Base-by-base conservation (phyloP, 2,888 invertebrate genomes). In the Drosophila pseudotalamancana region DNA sequence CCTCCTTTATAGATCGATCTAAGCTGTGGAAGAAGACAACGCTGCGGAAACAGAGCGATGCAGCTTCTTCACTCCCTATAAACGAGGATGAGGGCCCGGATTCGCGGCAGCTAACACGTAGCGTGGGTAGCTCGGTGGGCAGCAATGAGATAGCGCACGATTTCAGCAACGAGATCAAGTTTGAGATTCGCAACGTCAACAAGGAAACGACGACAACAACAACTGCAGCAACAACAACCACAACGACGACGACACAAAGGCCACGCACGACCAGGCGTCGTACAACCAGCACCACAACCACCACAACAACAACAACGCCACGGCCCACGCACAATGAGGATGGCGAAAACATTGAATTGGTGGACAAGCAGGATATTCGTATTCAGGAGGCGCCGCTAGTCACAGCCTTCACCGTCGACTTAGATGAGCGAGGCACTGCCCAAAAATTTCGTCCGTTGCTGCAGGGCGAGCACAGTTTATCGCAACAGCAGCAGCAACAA, bases 401-500 rank as follows among this genome's bases (percentile, higher is more conserved):
- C 0, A 96, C 96, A 2, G 97, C 97, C 0, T 97, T 97, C 84
- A 97, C 97, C 0, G 95, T 97, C 0, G 96, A 97, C 72, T 95
- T 97, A 90, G 96, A 97, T 87, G 95, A 94, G 71, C 93, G 93
- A 23, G 97, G 97, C 1, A 88, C 94, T n/a, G 96, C 97, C 0
- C 95, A 95, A 77, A 95, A 95, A 89, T 95, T 96, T 0, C 94
- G 96, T 48, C 95, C 96, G 0, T 93, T 96, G 78, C 94, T 93
- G 84, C 94, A 94, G 50, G 37, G 72, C 35, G 31, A 39, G 49
- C 39, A 40, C 6, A 62, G 53, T 11, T 64, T 62, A 16, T 74
- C 55, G 11, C 61, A 50, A 0, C 67, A 60, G 18, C 50, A 39
- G 3, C 60, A 50, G 3, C 69, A 60, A 40, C 51, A 43, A 8